Percentiles rank a stretch among this genome's conserved stretches.
Evolutionary conservation across 2,797 vertebrate genomes (phyloP).

Genomic region (Pipistrellus nathusii): DNA sequence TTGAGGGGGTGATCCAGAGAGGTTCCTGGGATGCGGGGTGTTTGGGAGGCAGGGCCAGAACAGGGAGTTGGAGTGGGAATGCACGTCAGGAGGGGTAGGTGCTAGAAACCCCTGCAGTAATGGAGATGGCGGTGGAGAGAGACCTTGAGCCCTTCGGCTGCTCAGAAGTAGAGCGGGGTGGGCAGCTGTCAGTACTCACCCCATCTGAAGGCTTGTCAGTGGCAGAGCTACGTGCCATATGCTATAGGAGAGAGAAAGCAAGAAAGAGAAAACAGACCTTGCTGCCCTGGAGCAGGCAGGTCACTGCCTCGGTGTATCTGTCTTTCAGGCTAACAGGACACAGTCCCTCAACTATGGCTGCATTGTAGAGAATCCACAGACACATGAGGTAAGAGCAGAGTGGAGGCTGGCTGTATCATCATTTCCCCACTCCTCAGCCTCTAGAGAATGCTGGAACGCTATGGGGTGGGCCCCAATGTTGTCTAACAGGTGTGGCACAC

Average conservation of each 20-base stretch:
- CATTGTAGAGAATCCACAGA: slow-evolving; percentile 94
- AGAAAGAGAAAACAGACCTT: slow-evolving; percentile 50
- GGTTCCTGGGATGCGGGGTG: not conserved
- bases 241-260: slow-evolving; percentile 25
- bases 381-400: slow-evolving; percentile 91
- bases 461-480: not conserved
- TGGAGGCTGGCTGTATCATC: not conserved
- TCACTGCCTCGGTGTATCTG: slow-evolving; percentile 6
- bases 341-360: slow-evolving; percentile 99
- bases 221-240: slow-evolving; percentile 18
- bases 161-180: slow-evolving; percentile 32
- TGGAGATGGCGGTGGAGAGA: slow-evolving; percentile 2
- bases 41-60: not conserved
- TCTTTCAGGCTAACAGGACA: slow-evolving; percentile 95
- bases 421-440: not conserved
- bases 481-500: not conserved
- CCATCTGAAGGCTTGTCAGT: slow-evolving; percentile 60
- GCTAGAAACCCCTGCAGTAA: not conserved
- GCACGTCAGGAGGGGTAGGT: not conserved
- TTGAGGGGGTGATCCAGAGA: not conserved
- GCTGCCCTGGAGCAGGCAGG: not conserved
- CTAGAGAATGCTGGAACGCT: not conserved
- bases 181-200: slow-evolving; percentile 71
- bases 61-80: not conserved
- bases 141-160: slow-evolving; percentile 49